Base-by-base conservation (phyloP, 2,888 invertebrate species). In the Ophonus ardosiacus region DNA sequence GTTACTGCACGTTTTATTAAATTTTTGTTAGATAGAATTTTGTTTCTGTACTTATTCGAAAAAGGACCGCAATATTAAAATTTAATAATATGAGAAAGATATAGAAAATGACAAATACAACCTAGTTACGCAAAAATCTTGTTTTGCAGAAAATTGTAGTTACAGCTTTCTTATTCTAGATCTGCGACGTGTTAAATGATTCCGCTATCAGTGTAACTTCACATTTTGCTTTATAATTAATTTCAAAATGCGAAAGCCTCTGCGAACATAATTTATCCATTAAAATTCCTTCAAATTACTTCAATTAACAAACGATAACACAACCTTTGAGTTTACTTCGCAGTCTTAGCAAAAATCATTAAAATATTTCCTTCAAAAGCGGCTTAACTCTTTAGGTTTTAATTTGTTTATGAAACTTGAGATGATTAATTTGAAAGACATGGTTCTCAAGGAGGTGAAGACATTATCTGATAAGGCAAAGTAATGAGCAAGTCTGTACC, bases 351-450 rank as follows among this genome's bases (percentile, higher is more conserved):
- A 71, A 71, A 40, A 74, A 74, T 43, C 38, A 15, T 68, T 68
- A 40, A 68, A 68, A 68, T 40, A 15, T 13, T 15, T 38, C 31
- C 38, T 68, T 31, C 2, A 68, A 38, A 68, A 68, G 15, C 24
- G 31, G 24, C 24, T 59, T 38, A 40, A 7, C 68, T 31, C 15
- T 40, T 74, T 43, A 43, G 13, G 43, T 74, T 43, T 74, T 74
- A 74, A 74, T 74, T 74, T 74, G 43, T 68, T 68, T 74, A 74
- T 51, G 43, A 43, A 74, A 74, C 43, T 40, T 43, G 18, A 8
- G 51, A 74, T 40, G 17, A 74, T 74, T 74, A 74, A 74, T 74
- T 74, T 40, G 40, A 43, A 17, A 38, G 71, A 74, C 71, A 43
- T 13, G 18, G 71, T 74, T 74, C 43, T 74, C 17, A 18, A 74